phyloP scores from a whole-genome alignment of 2,888 invertebrate species.

The Nasonia oneida region DNA sequence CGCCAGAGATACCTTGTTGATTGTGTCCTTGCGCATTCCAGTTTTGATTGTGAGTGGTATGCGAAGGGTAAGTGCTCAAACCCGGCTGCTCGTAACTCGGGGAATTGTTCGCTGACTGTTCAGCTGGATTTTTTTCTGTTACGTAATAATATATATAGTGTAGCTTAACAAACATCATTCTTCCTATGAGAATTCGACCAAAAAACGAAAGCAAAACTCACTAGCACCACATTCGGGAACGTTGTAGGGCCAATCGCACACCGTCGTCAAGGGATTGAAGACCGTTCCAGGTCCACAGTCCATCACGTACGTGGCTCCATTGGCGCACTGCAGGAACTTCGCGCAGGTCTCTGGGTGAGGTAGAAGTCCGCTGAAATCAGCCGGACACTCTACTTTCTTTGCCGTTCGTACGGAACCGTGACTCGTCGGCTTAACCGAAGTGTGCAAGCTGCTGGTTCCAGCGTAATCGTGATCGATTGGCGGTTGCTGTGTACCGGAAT shows the following conservation, averaged over 20 bases:
- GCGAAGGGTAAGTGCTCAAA: neutral
- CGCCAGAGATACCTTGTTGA: neutral
- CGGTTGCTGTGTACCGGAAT: neutral
- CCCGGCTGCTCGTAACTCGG: slow-evolving; percentile 26
- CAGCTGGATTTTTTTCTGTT: slow-evolving; percentile 23
- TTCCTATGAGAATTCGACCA: neutral
- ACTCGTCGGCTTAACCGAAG: slow-evolving; percentile 33
- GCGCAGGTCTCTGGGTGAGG: slow-evolving; percentile 78
- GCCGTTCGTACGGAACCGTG: slow-evolving; percentile 8
- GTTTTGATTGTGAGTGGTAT: slow-evolving; percentile 18
- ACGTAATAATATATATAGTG: neutral
- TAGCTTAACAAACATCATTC: neutral
- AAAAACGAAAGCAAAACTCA: slow-evolving; percentile 10
- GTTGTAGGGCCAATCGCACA: slow-evolving; percentile 78
- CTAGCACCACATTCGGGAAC: slow-evolving; percentile 73
- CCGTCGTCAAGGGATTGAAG: slow-evolving; percentile 75
- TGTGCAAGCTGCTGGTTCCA: neutral
- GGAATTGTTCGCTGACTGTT: neutral
- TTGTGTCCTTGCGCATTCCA: slow-evolving; percentile 23
- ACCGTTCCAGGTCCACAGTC: slow-evolving; percentile 79
- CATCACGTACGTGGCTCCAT: slow-evolving; percentile 76
- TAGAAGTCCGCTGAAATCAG: slow-evolving; percentile 72
- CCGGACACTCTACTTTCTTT: slow-evolving; percentile 67
- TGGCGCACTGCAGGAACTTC: slow-evolving; percentile 78
- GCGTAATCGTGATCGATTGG: slow-evolving; percentile 25